A percentile compares a stretch with the other conserved stretches of the same genome.
These are phyloP conservation scores for Rhea pennata DNA, from an alignment of 2,113 vertebrate species.

Conservation along the genomic window DNA sequence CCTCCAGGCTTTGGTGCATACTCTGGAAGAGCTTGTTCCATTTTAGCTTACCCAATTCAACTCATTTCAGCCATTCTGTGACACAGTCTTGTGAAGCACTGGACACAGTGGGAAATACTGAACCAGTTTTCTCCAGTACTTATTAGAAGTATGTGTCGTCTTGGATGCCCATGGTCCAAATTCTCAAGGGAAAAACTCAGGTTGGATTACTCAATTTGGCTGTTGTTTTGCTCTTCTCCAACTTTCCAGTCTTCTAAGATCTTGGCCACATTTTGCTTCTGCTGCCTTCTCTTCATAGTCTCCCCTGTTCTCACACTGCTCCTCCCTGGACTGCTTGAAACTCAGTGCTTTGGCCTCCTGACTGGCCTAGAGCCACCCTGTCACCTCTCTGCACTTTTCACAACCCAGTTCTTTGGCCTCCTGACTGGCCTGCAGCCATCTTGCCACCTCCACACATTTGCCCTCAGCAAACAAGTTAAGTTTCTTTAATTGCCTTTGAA, in stretches of 20 bases:
- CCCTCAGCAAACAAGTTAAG: neutral
- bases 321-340: neutral
- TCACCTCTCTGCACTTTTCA: neutral
- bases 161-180: neutral
- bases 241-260: neutral
- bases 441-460: accelerated
- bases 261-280: neutral
- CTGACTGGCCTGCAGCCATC: neutral
- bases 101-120: neutral
- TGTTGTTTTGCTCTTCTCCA: neutral
- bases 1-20: neutral
- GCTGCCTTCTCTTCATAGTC: neutral
- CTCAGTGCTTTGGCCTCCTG: neutral
- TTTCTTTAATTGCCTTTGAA: neutral
- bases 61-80: neutral
- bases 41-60: neutral
- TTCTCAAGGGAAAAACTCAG: neutral
- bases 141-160: accelerated
- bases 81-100: neutral
- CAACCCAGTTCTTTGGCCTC: neutral
- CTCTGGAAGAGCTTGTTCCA: neutral
- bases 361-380: neutral
- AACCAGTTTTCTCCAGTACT: neutral
- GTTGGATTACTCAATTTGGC: neutral
- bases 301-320: neutral